phyloP scores from a whole-genome alignment of 2,113 vertebrate genomes.

The Actenoides hombroni region DNA sequence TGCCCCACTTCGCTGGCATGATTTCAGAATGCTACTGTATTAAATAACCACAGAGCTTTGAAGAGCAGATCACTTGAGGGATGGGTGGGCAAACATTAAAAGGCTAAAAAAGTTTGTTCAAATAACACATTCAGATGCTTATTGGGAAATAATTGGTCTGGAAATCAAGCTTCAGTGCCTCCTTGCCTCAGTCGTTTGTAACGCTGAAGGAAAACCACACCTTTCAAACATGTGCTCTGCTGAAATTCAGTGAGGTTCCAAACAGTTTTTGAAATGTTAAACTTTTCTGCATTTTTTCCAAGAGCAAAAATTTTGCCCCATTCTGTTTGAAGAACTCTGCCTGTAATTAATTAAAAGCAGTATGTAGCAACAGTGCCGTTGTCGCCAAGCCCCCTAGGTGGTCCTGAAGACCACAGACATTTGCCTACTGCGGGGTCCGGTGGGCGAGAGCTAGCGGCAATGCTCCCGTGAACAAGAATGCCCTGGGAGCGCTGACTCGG shows the following conservation, averaged over 20 bases:
- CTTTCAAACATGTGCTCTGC: neutral
- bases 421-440: accelerated
- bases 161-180: conserved; percentile 4
- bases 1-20: neutral
- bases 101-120: neutral
- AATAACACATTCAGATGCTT: neutral
- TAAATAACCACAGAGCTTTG: neutral
- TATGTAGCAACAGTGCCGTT: neutral
- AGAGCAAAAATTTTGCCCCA: neutral
- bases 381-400: neutral
- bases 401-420: conserved; percentile 1
- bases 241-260: neutral
- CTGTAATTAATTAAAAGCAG: conserved; percentile 6
- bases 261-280: conserved; percentile 11
- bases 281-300: neutral
- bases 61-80: neutral
- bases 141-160: conserved; percentile 12
- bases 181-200: neutral
- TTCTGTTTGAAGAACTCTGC: neutral
- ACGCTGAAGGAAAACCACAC: conserved; percentile 11
- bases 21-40: neutral
- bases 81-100: neutral
- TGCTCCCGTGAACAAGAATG: neutral
- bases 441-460: neutral
- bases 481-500: neutral